A percentile compares a stretch with the other conserved stretches of the same genome.
Evolutionary conservation across 2,888 invertebrate species (phyloP).

Genomic region (Sphaerophoria rueppellii): DNA sequence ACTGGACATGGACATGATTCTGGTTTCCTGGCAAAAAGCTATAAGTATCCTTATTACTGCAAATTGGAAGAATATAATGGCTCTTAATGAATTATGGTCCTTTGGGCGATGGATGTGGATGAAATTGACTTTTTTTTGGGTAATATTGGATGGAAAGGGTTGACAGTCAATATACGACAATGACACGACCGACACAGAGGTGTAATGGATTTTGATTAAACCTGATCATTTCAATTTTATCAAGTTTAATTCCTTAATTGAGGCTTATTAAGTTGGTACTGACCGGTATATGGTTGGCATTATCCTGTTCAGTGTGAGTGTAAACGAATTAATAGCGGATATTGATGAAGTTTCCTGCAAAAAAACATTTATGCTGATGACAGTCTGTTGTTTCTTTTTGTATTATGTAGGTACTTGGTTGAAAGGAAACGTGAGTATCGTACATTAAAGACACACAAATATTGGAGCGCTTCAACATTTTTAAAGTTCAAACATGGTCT

Average conservation of each 20-base stretch:
- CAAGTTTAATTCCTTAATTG: slow-evolving; percentile 54
- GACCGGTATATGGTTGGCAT: too few species aligned
- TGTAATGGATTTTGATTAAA: slow-evolving; percentile 48
- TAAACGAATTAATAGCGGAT: too few species aligned
- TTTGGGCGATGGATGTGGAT: not conserved
- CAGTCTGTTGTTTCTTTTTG: too few species aligned
- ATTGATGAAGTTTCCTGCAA: too few species aligned
- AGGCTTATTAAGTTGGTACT: slow-evolving; percentile 3
- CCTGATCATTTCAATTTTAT: slow-evolving; percentile 50
- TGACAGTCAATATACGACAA: too few species aligned
- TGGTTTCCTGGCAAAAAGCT: slow-evolving; percentile 37
- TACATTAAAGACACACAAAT: too few species aligned
- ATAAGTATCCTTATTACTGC: slow-evolving; percentile 71
- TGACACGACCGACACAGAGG: not conserved
- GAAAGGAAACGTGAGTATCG: too few species aligned
- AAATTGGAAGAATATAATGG: slow-evolving; percentile 65
- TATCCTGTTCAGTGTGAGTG: too few species aligned
- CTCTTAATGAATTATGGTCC: slow-evolving; percentile 51
- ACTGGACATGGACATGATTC: slow-evolving; percentile 8
- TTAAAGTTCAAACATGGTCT: too few species aligned
- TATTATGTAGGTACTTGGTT: too few species aligned
- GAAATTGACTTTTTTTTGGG: not conserved
- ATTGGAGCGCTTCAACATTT: too few species aligned
- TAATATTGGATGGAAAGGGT: not conserved
- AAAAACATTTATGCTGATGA: too few species aligned